phyloP scores from a whole-genome alignment of 2,113 vertebrate genomes.

The Turdus rufiventris region DNA sequence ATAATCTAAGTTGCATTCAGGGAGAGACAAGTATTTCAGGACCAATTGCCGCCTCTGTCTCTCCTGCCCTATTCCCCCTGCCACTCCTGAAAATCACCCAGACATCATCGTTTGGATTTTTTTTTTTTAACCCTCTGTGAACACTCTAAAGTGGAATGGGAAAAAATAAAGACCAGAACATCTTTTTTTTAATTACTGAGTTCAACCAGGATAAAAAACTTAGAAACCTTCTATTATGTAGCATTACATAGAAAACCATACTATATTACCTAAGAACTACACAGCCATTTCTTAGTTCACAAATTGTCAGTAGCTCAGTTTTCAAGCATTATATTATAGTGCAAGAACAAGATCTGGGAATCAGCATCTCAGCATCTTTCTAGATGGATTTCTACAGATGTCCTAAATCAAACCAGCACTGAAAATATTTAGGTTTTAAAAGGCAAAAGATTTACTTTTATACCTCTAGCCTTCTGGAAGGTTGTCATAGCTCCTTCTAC shows the following conservation, averaged over 20 bases:
- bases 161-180: not conserved
- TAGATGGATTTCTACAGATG: not conserved
- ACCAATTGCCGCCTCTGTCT: not conserved
- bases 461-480: not conserved
- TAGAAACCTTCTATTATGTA: not conserved
- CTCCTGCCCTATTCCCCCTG: rapidly evolving
- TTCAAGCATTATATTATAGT: not conserved
- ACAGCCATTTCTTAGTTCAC: not conserved
- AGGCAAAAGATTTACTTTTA: not conserved
- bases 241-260: not conserved
- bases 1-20: not conserved
- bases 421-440: not conserved
- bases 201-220: not conserved
- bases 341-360: not conserved
- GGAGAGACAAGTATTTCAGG: not conserved
- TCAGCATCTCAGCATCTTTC: not conserved
- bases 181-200: not conserved
- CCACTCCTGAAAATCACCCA: not conserved
- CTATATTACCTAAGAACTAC: not conserved
- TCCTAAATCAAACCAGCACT: not conserved
- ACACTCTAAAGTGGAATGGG: not conserved
- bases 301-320: not conserved
- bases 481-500: not conserved
- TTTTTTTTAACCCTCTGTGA: not conserved
- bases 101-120: not conserved